These are phyloP conservation scores for Apodemia duryi DNA, from an alignment of 2,888 invertebrate species.

Conservation along the genomic window DNA sequence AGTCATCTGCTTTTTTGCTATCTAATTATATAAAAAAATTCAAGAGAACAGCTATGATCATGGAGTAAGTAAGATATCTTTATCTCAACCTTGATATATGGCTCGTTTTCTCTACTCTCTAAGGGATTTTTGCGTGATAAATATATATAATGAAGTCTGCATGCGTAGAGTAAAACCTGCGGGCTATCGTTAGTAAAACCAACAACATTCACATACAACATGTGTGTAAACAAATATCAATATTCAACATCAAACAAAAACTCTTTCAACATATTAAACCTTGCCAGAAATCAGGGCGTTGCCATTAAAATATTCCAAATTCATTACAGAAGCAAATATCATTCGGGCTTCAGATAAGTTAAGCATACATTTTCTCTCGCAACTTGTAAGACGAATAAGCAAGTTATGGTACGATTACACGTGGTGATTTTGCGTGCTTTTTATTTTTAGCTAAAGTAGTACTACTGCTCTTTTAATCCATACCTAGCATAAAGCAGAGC, in stretches of 20 bases:
- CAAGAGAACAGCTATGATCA: too few species aligned
- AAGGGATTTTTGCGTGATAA: background rate
- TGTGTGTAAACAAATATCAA: background rate
- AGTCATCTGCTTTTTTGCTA: too few species aligned
- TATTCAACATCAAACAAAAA: background rate
- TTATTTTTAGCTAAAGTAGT: too few species aligned
- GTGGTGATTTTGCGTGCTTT: background rate
- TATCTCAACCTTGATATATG: background rate
- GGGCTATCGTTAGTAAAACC: too few species aligned
- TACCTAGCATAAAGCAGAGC: too few species aligned
- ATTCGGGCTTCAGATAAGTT: slow-evolving; percentile 32
- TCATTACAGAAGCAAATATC: slow-evolving; percentile 27
- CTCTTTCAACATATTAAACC: background rate
- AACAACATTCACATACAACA: background rate
- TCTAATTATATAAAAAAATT: too few species aligned
- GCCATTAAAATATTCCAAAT: slow-evolving; percentile 12
- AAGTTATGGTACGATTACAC: background rate
- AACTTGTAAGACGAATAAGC: slow-evolving; percentile 33
- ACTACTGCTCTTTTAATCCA: too few species aligned
- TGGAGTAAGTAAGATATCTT: too few species aligned
- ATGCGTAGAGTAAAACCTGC: too few species aligned
- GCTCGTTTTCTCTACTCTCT: background rate
- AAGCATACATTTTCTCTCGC: slow-evolving; percentile 32
- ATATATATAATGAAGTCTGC: background rate
- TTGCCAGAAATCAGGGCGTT: background rate